A percentile compares a stretch with the other conserved stretches of the same genome.
phyloP scores from a whole-genome alignment of 2,888 invertebrate species.

The Oeneis ivallda region DNA sequence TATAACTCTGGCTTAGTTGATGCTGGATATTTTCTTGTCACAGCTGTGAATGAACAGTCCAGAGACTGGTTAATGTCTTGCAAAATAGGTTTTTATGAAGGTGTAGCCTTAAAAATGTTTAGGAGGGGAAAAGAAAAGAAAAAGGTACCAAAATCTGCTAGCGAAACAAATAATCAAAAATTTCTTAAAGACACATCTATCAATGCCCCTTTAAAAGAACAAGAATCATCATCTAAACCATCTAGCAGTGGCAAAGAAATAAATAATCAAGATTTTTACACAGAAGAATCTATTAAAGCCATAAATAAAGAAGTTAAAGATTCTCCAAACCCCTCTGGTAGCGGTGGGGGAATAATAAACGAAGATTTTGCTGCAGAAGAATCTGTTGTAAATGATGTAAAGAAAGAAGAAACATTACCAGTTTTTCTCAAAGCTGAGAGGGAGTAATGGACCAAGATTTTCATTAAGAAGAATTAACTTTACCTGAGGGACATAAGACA shows the following conservation, averaged over 20 bases:
- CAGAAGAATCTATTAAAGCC: not conserved
- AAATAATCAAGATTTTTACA: not conserved
- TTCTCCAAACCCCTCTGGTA: not conserved
- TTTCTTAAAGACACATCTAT: not conserved
- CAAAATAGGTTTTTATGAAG: not conserved
- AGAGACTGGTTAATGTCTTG: constrained; percentile 3
- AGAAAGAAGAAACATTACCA: not conserved
- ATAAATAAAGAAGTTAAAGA: not conserved
- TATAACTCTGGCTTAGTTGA: not conserved
- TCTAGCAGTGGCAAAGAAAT: not conserved
- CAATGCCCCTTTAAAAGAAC: not conserved
- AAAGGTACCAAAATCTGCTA: not conserved
- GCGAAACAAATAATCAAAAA: not conserved
- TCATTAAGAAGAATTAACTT: not conserved
- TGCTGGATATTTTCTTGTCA: constrained; percentile 4
- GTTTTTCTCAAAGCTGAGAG: no score
- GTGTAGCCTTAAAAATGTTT: not conserved
- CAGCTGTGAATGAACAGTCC: not conserved
- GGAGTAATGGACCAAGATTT: not conserved
- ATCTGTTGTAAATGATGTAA: not conserved
- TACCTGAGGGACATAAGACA: not conserved
- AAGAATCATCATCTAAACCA: not conserved
- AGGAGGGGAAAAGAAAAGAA: not conserved
- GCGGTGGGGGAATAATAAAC: not conserved
- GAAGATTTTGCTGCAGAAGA: not conserved